These are phyloP conservation scores for Osmerus mordax DNA, from an alignment of 2,113 vertebrate species.

Conservation along the genomic window DNA sequence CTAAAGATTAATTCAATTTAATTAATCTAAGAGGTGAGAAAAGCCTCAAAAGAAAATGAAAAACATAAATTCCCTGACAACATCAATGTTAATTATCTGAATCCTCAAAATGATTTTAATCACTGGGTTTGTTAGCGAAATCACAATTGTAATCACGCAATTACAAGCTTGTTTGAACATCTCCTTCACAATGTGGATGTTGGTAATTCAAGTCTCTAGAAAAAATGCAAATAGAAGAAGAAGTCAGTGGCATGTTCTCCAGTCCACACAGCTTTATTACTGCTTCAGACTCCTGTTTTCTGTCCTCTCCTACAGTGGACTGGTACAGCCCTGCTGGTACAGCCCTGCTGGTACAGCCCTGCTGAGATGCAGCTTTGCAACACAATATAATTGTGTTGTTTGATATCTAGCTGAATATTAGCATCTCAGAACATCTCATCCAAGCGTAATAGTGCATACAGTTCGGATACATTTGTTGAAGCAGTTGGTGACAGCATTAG, in stretches of 20 bases:
- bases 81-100: neutral
- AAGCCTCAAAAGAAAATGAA: conserved; percentile 1
- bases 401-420: conserved; percentile 22
- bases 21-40: neutral
- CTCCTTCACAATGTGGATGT: conserved; percentile 41
- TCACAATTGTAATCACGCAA: conserved; percentile 2
- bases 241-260: conserved; percentile 25
- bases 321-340: too few species aligned
- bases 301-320: neutral
- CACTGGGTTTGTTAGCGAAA: neutral
- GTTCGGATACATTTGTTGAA: too few species aligned
- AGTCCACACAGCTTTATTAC: conserved; percentile 47
- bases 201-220: conserved; percentile 51
- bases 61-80: conserved; percentile 14
- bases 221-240: conserved; percentile 43
- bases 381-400: conserved; percentile 27
- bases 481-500: too few species aligned
- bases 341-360: too few species aligned
- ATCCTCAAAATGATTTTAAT: conserved; percentile 8
- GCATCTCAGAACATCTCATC: neutral
- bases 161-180: conserved; percentile 25
- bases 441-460: neutral
- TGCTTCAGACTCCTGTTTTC: conserved; percentile 34
- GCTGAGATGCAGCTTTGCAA: conserved; percentile 7
- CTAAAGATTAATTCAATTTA: conserved; percentile 2